Base-by-base conservation (phyloP, 1,140 invertebrate genomes). In the Brevipalpus yothersi region DNA sequence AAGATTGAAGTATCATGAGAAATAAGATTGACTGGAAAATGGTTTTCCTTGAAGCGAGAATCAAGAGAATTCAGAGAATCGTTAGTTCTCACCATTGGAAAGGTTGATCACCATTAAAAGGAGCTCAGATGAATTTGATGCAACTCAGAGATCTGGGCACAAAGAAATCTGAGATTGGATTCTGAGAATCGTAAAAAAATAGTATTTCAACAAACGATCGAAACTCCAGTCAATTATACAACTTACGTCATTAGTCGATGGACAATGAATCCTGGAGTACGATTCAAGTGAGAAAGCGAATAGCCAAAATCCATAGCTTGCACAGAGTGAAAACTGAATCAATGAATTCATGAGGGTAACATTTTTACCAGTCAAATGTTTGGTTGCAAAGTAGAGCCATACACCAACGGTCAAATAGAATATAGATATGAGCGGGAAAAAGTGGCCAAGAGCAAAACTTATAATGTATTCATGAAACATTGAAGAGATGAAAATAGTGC, bases 381-480 rank as follows among this genome's bases (percentile, higher is more conserved):
- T 11, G 11, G 31, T 56, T 42, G 41, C 31, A 56, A 56, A 56
- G 23, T 56, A 56, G 4, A 56, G 23, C 15, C n/a, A 41, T 2
- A 56, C 23, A 58, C 72, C 72, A 55, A 68, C 66, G 53, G 69
- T 69, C 56, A 66, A 68, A 66, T 75, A 75, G 64, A 73, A 67
- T 10, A 75, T 63, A 59, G 74, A 73, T 11, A 75, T 62, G 0
- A 75, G 68, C 1, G 74, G 74, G 64, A 73, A 75, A 60, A 75
- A 73, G 62, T 74, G 75, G 39, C 68, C 68, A 59, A 75, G 71
- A 1, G 69, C 66, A 4, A 73, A 61, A 5, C 66, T 67, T 11
- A 75, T 59, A 41, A 75, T 68, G 66, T 75, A 75, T 63, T 75
- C 74, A 63, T 75, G 74, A 58, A 74, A 69, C 17, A 75, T 62